Conservation (phyloP, 1,140 invertebrate genomes). For the Brachionus angularis region DNA sequence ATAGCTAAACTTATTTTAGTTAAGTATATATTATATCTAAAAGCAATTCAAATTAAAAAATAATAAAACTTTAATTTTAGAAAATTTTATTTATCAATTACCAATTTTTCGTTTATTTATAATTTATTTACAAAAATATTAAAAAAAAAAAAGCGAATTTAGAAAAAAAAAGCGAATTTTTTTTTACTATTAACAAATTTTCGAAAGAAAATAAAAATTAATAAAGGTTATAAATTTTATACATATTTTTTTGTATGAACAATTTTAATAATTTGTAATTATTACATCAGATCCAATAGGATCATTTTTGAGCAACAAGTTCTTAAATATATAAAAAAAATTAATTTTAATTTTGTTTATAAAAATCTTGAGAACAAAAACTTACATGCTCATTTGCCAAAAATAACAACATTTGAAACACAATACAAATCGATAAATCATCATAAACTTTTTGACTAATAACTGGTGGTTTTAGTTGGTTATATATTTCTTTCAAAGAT, state of each 20-base stretch:
- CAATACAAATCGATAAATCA: slow-evolving; percentile 31
- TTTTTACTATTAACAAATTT: no score
- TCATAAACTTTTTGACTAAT: slow-evolving; percentile 31
- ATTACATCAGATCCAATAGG: slow-evolving; percentile 35
- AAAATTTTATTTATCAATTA: no score
- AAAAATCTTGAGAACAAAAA: neutral
- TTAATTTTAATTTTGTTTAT: neutral
- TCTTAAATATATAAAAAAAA: neutral
- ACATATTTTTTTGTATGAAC: no score
- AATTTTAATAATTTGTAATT: slow-evolving; percentile 15
- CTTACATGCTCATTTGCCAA: slow-evolving; percentile 41
- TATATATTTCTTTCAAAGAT: slow-evolving; percentile 11
- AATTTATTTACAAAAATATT: no score
- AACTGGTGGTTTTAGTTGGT: slow-evolving; percentile 10
- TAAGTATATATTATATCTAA: no score
- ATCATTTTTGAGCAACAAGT: slow-evolving; percentile 33
- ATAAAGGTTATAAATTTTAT: neutral
- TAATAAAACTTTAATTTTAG: no score
- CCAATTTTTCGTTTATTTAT: no score
- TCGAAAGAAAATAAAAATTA: neutral
- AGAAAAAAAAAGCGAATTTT: no score
- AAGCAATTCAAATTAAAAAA: no score
- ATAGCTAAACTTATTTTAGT: no score
- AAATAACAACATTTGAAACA: slow-evolving; percentile 35
- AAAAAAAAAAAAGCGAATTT: no score